Percentiles rank a stretch among this genome's conserved stretches.
Evolutionary conservation across 2,113 vertebrate genomes (phyloP).

Genomic region (Clarias batrachus): DNA sequence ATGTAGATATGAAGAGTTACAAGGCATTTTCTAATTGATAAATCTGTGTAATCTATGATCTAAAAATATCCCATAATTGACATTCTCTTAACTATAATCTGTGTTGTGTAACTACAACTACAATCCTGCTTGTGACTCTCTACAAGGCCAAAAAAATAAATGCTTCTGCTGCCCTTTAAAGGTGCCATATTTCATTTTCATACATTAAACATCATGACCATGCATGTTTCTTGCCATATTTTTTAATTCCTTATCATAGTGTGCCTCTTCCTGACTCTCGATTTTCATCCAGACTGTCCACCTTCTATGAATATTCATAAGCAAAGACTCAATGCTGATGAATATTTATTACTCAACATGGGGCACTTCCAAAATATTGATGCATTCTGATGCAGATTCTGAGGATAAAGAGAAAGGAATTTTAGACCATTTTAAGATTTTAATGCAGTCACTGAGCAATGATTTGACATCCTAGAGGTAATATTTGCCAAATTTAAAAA

Average conservation of each 20-base stretch:
- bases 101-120: background rate
- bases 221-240: background rate
- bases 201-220: background rate
- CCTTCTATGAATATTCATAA: slow-evolving; percentile 13
- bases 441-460: background rate
- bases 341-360: slow-evolving; percentile 13
- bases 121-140: background rate
- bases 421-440: background rate
- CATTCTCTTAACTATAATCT: background rate
- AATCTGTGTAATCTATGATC: background rate
- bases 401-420: background rate
- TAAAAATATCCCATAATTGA: background rate
- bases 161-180: background rate
- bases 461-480: background rate
- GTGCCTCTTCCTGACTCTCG: background rate
- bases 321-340: background rate
- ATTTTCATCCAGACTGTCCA: background rate
- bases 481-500: background rate
- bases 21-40: background rate
- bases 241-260: background rate
- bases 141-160: background rate
- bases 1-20: background rate
- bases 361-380: slow-evolving; percentile 9
- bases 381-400: background rate
- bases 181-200: background rate